A percentile compares a stretch with the other conserved stretches of the same genome.
Conservation (phyloP, 2,888 invertebrate genomes). For the Drosophila planitibia region DNA sequence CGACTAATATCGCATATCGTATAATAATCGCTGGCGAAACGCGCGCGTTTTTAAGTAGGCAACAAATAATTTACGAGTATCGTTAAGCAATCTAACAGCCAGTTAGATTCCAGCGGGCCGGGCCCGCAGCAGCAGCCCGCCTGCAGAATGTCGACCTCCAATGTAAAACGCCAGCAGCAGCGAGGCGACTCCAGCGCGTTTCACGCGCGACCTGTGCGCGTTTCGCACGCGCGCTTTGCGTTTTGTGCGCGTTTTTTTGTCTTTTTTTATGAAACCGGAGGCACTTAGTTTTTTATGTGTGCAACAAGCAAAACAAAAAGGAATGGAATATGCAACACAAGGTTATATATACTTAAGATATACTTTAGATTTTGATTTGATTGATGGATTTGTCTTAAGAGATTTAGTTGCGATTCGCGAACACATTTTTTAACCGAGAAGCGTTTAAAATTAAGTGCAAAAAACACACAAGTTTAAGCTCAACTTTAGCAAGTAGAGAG, state of each 20-base stretch:
- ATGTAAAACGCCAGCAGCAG: not conserved
- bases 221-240: constrained; percentile 9
- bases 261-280: constrained; percentile 33
- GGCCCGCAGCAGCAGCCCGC: constrained; percentile 10
- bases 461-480: constrained; percentile 44
- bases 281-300: constrained; percentile 52
- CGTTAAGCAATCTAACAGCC: constrained; percentile 40
- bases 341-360: constrained; percentile 46
- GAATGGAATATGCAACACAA: constrained; percentile 38
- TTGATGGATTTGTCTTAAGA: constrained; percentile 50
- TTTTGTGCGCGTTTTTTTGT: constrained; percentile 14
- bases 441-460: constrained; percentile 59
- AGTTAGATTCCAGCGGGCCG: constrained; percentile 32
- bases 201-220: constrained; percentile 21
- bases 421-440: constrained; percentile 37
- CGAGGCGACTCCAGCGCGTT: constrained; percentile 36
- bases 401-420: constrained; percentile 41
- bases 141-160: constrained; percentile 12
- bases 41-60: constrained; percentile 55
- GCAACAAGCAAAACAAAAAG: constrained; percentile 1
- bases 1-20: not conserved
- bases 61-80: constrained; percentile 46
- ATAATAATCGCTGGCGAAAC: constrained; percentile 1
- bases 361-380: constrained; percentile 53
- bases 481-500: constrained; percentile 44